Percentiles rank a stretch among this genome's conserved stretches.
Conservation (phyloP, 2,888 invertebrate genomes). For the Creontiades dilutus region DNA sequence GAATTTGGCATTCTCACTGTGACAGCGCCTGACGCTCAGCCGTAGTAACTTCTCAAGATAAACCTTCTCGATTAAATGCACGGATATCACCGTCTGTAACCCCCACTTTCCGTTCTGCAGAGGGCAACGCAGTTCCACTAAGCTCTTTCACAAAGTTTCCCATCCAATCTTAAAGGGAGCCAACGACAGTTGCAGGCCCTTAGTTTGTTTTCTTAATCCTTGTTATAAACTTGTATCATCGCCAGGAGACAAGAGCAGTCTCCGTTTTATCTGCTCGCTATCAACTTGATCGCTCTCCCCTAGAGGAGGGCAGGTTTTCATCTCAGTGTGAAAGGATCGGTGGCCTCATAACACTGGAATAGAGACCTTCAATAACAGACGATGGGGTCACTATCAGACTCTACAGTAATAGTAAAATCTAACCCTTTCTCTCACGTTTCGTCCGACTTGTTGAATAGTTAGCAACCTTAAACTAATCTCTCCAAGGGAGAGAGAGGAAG, state of each 20-base stretch:
- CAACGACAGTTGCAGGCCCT: constrained; percentile 11
- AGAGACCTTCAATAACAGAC: not conserved
- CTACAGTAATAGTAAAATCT: too few relatives aligned
- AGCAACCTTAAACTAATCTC: too few relatives aligned
- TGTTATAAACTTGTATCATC: constrained; percentile 35
- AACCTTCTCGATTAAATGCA: constrained; percentile 23
- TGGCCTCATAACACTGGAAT: not conserved
- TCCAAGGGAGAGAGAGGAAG: too few relatives aligned
- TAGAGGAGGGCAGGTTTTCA: not conserved
- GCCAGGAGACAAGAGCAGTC: not conserved
- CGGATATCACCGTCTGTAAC: constrained; percentile 23
- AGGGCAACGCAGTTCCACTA: constrained; percentile 7
- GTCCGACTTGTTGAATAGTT: too few relatives aligned
- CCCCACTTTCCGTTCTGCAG: not conserved
- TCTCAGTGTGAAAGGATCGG: not conserved
- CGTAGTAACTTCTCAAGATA: constrained; percentile 4
- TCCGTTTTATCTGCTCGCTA: not conserved
- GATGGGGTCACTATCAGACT: not conserved
- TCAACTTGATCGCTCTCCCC: not conserved
- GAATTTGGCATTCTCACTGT: not conserved
- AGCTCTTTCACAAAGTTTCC: constrained; percentile 28
- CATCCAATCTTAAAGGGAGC: constrained; percentile 39
- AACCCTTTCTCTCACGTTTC: too few relatives aligned
- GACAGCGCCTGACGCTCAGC: not conserved
- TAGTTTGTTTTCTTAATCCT: constrained; percentile 23